phyloP scores from a whole-genome alignment of 2,888 invertebrate genomes.

The Tinea trinotella region DNA sequence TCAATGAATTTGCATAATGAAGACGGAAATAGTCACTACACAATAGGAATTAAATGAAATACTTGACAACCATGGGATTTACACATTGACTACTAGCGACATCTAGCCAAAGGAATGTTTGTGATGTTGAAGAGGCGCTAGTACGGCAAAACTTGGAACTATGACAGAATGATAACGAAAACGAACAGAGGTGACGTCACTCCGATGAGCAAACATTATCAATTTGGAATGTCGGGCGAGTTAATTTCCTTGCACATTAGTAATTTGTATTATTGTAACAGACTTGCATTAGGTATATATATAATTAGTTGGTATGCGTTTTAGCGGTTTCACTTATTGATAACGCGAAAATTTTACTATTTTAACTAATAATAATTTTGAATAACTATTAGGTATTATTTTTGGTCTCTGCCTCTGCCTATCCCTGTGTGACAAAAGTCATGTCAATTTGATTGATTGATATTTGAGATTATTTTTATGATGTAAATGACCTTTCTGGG shows the following conservation, averaged over 20 bases:
- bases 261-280: not conserved
- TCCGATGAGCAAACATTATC: not conserved
- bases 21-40: conserved; percentile 14
- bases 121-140: not conserved
- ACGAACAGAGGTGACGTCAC: not conserved
- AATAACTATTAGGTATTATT: too few relatives aligned
- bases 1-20: conserved; percentile 33
- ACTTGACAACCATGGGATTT: conserved; percentile 4
- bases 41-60: not conserved
- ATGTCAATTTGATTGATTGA: too few relatives aligned
- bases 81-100: not conserved
- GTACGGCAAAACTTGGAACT: not conserved
- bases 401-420: too few relatives aligned
- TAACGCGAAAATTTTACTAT: too few relatives aligned
- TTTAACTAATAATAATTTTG: too few relatives aligned
- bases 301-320: not conserved
- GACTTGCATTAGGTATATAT: too few relatives aligned
- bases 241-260: conserved; percentile 1
- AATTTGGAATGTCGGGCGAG: conserved; percentile 1
- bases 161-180: not conserved
- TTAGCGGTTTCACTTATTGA: not conserved
- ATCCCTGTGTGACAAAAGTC: too few relatives aligned
- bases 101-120: conserved; percentile 2
- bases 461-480: too few relatives aligned
- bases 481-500: too few relatives aligned